A percentile compares a stretch with the other conserved stretches of the same genome.
phyloP scores from a whole-genome alignment of 2,888 invertebrate genomes.

The Campoplex nolae region DNA sequence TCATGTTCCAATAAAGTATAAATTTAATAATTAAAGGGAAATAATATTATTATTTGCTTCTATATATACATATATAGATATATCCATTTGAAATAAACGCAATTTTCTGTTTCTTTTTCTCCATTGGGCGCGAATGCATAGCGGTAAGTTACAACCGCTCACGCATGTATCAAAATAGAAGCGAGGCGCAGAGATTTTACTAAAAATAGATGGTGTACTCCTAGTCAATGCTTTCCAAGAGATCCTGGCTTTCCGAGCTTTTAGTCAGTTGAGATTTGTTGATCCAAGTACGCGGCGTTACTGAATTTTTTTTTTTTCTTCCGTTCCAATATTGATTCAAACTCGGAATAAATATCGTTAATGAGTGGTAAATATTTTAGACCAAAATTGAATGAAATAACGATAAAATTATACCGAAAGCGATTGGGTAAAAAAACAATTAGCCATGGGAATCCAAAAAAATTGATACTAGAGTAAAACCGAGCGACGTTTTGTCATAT shows the following conservation, averaged over 20 bases:
- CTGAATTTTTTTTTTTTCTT: not conserved
- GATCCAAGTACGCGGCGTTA: not conserved
- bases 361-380: not conserved
- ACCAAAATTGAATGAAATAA: not conserved
- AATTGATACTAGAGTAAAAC: not conserved
- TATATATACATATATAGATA: conserved; percentile 37
- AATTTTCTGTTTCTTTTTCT: conserved; percentile 2
- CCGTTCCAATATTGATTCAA: not conserved
- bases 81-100: not conserved
- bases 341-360: not conserved
- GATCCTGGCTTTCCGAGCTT: conserved; percentile 61
- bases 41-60: not conserved
- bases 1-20: not conserved
- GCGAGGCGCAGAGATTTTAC: conserved; percentile 75
- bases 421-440: not conserved
- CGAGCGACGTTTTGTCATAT: not conserved
- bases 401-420: not conserved
- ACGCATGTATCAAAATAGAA: conserved; percentile 79
- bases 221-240: conserved; percentile 51
- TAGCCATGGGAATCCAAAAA: not conserved
- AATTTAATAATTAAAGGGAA: not conserved
- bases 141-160: conserved; percentile 21
- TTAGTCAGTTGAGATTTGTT: conserved; percentile 45
- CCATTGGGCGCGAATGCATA: conserved; percentile 23
- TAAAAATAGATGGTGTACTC: conserved; percentile 79